These are phyloP conservation scores for Thereva nobilitata DNA, from an alignment of 2,888 invertebrate species.

Conservation along the genomic window DNA sequence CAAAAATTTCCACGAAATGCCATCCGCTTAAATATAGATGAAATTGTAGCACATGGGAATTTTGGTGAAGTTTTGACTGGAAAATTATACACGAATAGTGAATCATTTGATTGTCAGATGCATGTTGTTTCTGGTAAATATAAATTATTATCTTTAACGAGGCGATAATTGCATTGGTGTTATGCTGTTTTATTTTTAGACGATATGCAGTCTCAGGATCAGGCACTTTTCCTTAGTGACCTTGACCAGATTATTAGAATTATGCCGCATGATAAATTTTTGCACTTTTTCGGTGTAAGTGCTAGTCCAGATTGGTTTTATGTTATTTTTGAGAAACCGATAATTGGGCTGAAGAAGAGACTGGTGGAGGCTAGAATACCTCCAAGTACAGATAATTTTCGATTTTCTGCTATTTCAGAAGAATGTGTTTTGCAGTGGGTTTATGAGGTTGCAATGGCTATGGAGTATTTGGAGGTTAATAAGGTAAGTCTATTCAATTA, in stretches of 20 bases:
- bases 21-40: constrained; percentile 71
- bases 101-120: constrained; percentile 60
- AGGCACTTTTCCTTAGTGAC: constrained; percentile 67
- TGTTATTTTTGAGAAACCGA: constrained; percentile 72
- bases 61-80: constrained; percentile 80
- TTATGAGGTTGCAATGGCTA: constrained; percentile 70
- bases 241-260: constrained; percentile 72
- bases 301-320: constrained; percentile 76
- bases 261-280: constrained; percentile 71
- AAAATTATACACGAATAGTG: constrained; percentile 61
- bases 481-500: constrained; percentile 55
- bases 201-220: constrained; percentile 58
- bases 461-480: constrained; percentile 70
- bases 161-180: neutral
- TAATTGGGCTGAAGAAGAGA: constrained; percentile 70
- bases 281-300: constrained; percentile 77
- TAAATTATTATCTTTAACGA: neutral
- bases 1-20: constrained; percentile 66
- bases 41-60: constrained; percentile 72
- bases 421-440: constrained; percentile 67
- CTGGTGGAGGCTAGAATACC: constrained; percentile 65
- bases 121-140: constrained; percentile 64
- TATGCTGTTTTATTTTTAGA: constrained; percentile 49
- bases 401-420: constrained; percentile 67
- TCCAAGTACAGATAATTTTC: constrained; percentile 49